Conservation (phyloP, 2,888 invertebrate species). For the Cephus rjabovi region DNA sequence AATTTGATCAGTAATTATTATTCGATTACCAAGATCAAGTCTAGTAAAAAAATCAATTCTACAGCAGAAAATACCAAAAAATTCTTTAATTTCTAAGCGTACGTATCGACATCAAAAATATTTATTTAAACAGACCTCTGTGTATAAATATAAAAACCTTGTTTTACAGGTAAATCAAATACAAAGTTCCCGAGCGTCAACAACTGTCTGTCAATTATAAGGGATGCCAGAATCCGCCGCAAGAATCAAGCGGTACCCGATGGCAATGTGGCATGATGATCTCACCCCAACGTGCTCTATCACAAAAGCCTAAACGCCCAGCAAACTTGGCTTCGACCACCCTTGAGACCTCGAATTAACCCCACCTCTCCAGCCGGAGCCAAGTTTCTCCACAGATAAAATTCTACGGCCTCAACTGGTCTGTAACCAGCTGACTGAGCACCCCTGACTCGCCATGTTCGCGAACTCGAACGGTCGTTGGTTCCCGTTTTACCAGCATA, state of each 20-base stretch:
- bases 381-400: neutral
- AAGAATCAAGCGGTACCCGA: slow-evolving; percentile 59
- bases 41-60: neutral
- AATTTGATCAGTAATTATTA: neutral
- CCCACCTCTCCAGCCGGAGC: slow-evolving; percentile 23
- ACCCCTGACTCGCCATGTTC: slow-evolving; percentile 64
- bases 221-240: slow-evolving; percentile 63
- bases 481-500: slow-evolving; percentile 26
- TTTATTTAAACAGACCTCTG: neutral
- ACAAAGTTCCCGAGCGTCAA: neutral
- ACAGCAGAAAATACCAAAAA: neutral
- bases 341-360: slow-evolving; percentile 26
- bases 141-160: neutral
- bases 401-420: neutral
- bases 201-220: slow-evolving; percentile 61
- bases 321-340: slow-evolving; percentile 25
- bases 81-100: neutral
- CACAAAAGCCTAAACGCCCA: slow-evolving; percentile 35
- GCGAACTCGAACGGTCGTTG: slow-evolving; percentile 43
- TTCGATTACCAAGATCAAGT: neutral
- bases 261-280: neutral
- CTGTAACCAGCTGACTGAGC: slow-evolving; percentile 42
- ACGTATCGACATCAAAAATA: neutral
- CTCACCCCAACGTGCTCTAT: slow-evolving; percentile 19
- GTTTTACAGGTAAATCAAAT: neutral